These are phyloP conservation scores for Pithys albifrons DNA, from an alignment of 2,113 vertebrate species.

Conservation along the genomic window DNA sequence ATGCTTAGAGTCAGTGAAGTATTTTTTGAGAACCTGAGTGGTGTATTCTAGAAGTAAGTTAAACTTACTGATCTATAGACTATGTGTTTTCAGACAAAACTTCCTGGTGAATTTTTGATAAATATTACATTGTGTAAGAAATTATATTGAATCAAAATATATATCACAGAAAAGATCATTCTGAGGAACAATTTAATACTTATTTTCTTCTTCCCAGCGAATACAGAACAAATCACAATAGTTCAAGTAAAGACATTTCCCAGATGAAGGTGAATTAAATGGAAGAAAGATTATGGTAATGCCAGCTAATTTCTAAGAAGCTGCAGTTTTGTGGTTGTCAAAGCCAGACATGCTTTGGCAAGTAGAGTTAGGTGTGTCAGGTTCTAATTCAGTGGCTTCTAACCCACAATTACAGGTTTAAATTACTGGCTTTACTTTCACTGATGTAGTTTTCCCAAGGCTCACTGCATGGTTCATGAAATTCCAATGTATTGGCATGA, in stretches of 20 bases:
- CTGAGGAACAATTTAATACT: neutral
- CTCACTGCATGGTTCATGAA: neutral
- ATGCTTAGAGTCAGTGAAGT: fast-evolving
- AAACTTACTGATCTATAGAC: neutral
- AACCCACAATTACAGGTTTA: neutral
- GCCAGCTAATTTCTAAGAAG: neutral
- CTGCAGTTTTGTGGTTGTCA: neutral
- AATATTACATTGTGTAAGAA: neutral
- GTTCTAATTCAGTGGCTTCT: neutral
- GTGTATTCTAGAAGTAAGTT: neutral
- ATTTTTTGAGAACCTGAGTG: neutral
- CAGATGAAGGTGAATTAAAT: neutral
- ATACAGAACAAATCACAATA: neutral
- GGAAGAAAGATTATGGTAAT: neutral
- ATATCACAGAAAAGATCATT: neutral
- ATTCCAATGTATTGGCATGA: neutral
- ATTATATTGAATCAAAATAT: neutral
- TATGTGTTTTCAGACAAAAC: neutral
- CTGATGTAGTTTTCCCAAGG: neutral
- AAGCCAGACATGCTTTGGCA: neutral
- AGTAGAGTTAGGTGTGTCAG: neutral
- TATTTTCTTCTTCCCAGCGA: neutral
- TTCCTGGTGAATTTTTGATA: neutral
- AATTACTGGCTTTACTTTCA: neutral
- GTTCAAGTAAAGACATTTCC: neutral